These are phyloP conservation scores for Octodonta nipae DNA, from an alignment of 2,888 invertebrate species.

Conservation along the genomic window DNA sequence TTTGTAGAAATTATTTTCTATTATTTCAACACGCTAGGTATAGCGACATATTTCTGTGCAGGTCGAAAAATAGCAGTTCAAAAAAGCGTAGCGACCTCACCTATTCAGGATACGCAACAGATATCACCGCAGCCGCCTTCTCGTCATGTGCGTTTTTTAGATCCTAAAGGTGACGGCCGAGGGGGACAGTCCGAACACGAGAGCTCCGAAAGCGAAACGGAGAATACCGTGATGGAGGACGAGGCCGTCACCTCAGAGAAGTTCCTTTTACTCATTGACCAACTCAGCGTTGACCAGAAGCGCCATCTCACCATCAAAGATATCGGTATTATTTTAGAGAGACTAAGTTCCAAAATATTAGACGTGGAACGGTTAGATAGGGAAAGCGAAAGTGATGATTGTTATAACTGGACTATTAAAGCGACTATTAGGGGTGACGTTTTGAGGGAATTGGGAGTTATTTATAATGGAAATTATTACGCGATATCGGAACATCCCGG, in stretches of 20 bases:
- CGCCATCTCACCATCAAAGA: conserved; percentile 86
- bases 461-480: conserved; percentile 91
- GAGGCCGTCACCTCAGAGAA: conserved; percentile 81
- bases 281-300: conserved; percentile 83
- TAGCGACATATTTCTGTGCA: too few relatives aligned
- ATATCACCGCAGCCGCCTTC: conserved; percentile 42
- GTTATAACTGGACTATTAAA: conserved; percentile 93
- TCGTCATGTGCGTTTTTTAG: conserved; percentile 75
- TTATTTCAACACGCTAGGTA: too few relatives aligned
- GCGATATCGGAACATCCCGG: conserved; percentile 90
- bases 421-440: conserved; percentile 87
- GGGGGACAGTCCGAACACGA: conserved; percentile 52
- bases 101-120: conserved; percentile 53
- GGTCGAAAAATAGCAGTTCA: conserved; percentile 78
- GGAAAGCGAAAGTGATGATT: conserved; percentile 84
- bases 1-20: too few relatives aligned
- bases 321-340: conserved; percentile 85
- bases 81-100: conserved; percentile 84
- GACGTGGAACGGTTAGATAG: conserved; percentile 86
- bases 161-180: conserved; percentile 49
- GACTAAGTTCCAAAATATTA: conserved; percentile 82
- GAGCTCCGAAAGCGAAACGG: conserved; percentile 85
- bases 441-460: conserved; percentile 78
- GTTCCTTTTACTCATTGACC: conserved; percentile 84
- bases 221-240: conserved; percentile 85